Conservation (phyloP, 2,888 invertebrate genomes). For the Orthosia gothica region DNA sequence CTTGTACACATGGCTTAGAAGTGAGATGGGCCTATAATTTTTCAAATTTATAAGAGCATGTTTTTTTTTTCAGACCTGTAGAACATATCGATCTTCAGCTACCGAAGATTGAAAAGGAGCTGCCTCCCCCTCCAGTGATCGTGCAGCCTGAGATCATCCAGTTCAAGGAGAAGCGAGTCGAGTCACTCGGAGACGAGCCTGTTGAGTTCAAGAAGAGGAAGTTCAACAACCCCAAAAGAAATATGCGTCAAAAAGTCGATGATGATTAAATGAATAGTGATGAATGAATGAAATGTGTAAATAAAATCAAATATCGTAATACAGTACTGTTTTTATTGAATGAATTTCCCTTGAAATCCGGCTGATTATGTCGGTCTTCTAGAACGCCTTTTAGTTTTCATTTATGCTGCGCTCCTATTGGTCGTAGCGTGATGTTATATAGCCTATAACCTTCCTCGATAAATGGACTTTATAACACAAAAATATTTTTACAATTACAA, state of each 20-base stretch:
- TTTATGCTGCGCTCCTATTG: too few relatives aligned
- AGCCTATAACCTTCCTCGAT: too few relatives aligned
- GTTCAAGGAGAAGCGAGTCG: slow-evolving; percentile 92
- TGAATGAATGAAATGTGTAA: slow-evolving; percentile 44
- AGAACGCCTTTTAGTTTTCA: too few relatives aligned
- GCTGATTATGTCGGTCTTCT: background rate
- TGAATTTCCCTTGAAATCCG: background rate
- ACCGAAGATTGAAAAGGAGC: slow-evolving; percentile 90
- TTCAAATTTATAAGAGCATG: background rate
- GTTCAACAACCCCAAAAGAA: slow-evolving; percentile 91
- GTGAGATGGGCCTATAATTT: too few relatives aligned
- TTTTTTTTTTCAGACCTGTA: slow-evolving; percentile 81
- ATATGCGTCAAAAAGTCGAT: slow-evolving; percentile 92
- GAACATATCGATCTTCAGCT: slow-evolving; percentile 93
- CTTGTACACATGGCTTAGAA: too few relatives aligned
- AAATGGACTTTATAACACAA: too few relatives aligned
- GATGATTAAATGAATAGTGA: slow-evolving; percentile 90
- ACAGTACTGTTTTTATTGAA: background rate
- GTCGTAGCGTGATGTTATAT: too few relatives aligned
- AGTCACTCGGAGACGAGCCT: slow-evolving; percentile 89
- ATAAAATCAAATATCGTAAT: slow-evolving; percentile 39
- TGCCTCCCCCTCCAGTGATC: slow-evolving; percentile 86
- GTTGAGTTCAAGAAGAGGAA: slow-evolving; percentile 94
- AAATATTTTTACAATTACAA: too few relatives aligned
- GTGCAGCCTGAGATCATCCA: slow-evolving; percentile 86